phyloP scores from a whole-genome alignment of 2,113 vertebrate species.

The Lota lota region DNA sequence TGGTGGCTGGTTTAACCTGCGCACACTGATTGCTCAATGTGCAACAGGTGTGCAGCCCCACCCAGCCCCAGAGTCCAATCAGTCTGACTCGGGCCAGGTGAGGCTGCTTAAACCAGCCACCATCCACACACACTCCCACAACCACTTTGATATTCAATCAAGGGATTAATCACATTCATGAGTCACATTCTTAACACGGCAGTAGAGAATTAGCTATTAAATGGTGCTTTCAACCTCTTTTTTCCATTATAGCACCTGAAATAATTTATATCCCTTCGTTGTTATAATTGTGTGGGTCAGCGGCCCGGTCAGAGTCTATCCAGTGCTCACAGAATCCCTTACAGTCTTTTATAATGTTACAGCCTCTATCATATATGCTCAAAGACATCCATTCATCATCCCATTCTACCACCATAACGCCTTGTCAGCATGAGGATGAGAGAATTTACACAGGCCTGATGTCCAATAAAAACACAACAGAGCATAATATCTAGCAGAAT shows the following conservation, averaged over 20 bases:
- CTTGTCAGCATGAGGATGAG: slow-evolving; percentile 35
- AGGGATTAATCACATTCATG: background rate
- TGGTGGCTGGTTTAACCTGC: too few relatives aligned
- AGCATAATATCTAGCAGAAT: slow-evolving; percentile 42
- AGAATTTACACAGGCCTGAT: slow-evolving; percentile 23
- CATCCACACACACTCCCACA: too few relatives aligned
- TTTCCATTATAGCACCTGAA: background rate
- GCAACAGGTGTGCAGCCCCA: too few relatives aligned
- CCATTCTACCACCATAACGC: slow-evolving; percentile 36
- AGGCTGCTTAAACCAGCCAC: too few relatives aligned
- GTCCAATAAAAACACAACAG: slow-evolving; percentile 44
- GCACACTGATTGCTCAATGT: too few relatives aligned
- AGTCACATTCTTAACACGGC: slow-evolving; percentile 11
- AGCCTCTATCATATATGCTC: slow-evolving; percentile 36
- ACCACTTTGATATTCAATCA: background rate
- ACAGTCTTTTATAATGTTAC: slow-evolving; percentile 24
- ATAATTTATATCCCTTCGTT: slow-evolving; percentile 19
- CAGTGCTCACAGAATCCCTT: background rate
- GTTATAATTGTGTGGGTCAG: slow-evolving; percentile 34
- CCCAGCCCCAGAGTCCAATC: too few relatives aligned
- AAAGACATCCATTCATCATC: slow-evolving; percentile 51
- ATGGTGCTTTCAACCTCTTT: slow-evolving; percentile 16
- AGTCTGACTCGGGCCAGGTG: too few relatives aligned
- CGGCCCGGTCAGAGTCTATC: slow-evolving; percentile 37
- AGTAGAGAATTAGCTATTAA: background rate